Percentiles rank a stretch among this genome's conserved stretches.
These are phyloP conservation scores for Pyrochroa serraticornis DNA, from an alignment of 2,888 invertebrate species.

Conservation along the genomic window DNA sequence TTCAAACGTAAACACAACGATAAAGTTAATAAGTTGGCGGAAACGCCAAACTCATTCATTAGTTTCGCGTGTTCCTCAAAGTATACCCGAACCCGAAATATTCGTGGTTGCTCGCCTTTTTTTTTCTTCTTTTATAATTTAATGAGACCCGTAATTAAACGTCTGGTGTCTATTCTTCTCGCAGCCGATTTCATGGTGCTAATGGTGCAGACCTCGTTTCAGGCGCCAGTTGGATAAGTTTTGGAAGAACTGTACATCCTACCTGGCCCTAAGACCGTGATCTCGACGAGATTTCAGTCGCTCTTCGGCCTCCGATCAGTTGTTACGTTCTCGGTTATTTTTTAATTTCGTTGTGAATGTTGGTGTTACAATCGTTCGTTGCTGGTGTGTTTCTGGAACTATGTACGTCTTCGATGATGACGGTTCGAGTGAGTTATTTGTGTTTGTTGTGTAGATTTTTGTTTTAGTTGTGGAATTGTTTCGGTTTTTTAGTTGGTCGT, in stretches of 20 bases:
- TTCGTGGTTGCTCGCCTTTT: neutral
- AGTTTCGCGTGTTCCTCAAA: too few relatives aligned
- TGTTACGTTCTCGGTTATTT: neutral
- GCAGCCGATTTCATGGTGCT: constrained; percentile 26
- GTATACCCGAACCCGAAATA: neutral
- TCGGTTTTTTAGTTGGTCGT: too few relatives aligned
- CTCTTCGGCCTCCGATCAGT: neutral
- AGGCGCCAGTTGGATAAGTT: constrained; percentile 43
- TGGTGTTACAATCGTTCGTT: neutral
- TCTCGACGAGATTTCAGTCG: neutral
- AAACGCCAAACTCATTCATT: too few relatives aligned
- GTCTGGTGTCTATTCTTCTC: constrained; percentile 25
- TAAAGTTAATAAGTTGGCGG: too few relatives aligned
- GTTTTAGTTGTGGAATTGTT: too few relatives aligned
- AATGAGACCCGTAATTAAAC: constrained; percentile 27
- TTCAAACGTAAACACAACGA: too few relatives aligned
- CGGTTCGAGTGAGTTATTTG: constrained; percentile 3
- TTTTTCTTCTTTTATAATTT: constrained; percentile 9
- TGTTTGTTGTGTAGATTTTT: neutral
- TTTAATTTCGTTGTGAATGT: constrained; percentile 14
- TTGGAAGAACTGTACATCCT: constrained; percentile 40
- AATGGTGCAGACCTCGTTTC: constrained; percentile 25
- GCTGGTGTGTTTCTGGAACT: neutral
- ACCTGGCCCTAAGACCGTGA: constrained; percentile 14
- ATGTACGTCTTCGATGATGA: constrained; percentile 8